Percentiles rank a stretch among this genome's conserved stretches.
Conservation (phyloP, 1,140 invertebrate genomes). For the Eulimnadia texana region DNA sequence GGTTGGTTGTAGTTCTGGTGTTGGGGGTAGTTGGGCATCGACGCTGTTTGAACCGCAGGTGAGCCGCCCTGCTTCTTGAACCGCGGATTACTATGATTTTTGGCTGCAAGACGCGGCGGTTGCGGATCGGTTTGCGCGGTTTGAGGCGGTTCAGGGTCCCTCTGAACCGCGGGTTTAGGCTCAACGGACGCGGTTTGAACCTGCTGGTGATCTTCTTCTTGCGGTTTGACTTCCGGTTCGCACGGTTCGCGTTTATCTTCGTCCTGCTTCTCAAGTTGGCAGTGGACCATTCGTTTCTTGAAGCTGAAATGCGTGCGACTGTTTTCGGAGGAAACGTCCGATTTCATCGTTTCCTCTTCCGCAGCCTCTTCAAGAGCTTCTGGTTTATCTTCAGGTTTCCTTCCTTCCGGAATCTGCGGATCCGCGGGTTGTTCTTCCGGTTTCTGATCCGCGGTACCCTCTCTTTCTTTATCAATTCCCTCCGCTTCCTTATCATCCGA, state of each 20-base stretch:
- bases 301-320: background rate
- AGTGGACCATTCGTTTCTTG: conserved; percentile 7
- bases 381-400: background rate
- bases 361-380: background rate
- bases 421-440: too few relatives aligned
- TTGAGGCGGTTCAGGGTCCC: too few relatives aligned
- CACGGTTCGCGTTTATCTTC: background rate
- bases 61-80: too few relatives aligned
- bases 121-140: too few relatives aligned
- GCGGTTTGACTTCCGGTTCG: too few relatives aligned
- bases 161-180: background rate
- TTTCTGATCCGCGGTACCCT: background rate
- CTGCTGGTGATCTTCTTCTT: background rate
- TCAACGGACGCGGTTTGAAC: background rate
- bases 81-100: too few relatives aligned
- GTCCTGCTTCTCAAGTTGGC: conserved; percentile 1
- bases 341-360: too few relatives aligned
- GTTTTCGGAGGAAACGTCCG: too few relatives aligned
- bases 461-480: background rate
- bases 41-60: background rate
- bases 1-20: background rate
- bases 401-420: too few relatives aligned
- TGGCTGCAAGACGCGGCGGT: too few relatives aligned
- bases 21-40: background rate
- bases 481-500: background rate